Percentiles rank a stretch among this genome's conserved stretches.
These are phyloP conservation scores for Himalopsyche japonica DNA, from an alignment of 2,888 invertebrate species.

Conservation along the genomic window DNA sequence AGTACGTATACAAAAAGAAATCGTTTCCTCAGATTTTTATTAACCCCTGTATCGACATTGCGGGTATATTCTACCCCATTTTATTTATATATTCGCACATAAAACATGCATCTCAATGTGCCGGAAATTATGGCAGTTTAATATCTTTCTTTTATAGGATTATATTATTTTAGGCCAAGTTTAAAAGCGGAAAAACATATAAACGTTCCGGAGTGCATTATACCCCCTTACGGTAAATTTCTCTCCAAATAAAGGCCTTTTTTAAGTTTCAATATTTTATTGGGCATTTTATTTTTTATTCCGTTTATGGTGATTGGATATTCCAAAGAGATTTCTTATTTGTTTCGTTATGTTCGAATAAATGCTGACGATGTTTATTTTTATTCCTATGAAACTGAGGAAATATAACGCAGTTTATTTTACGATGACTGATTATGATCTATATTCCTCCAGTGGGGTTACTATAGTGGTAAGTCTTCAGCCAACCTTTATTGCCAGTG, in stretches of 20 bases:
- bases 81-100: constrained; percentile 33
- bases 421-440: background rate
- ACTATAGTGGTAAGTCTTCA: too few species aligned
- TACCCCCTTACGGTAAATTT: constrained; percentile 6
- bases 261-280: constrained; percentile 28
- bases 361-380: background rate
- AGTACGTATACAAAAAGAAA: background rate
- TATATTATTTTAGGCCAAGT: constrained; percentile 34
- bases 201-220: constrained; percentile 24
- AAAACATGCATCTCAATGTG: constrained; percentile 23
- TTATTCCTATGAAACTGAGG: background rate
- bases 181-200: constrained; percentile 36
- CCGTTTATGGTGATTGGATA: constrained; percentile 37
- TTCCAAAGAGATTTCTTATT: constrained; percentile 15
- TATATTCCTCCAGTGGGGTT: background rate
- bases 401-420: background rate
- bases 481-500: too few species aligned
- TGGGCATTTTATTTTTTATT: constrained; percentile 33
- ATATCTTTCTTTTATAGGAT: constrained; percentile 37
- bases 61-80: constrained; percentile 8
- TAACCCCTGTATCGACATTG: background rate
- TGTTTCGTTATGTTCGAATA: constrained; percentile 11
- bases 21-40: background rate
- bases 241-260: constrained; percentile 6
- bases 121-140: constrained; percentile 37